Conservation (phyloP, 2,888 invertebrate species). For the Agrotis puta region DNA sequence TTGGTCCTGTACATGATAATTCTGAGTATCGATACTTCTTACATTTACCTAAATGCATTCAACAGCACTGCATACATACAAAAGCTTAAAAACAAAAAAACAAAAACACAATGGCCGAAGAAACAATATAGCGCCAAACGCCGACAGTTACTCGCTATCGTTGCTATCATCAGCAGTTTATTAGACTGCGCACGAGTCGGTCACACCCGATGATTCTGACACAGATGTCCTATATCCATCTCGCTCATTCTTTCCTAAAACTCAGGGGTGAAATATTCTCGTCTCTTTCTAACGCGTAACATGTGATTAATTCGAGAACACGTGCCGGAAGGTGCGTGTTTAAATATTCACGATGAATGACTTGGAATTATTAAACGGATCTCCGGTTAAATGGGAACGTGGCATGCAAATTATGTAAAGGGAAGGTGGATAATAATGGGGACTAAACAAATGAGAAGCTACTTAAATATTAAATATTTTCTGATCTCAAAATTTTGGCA, state of each 20-base stretch:
- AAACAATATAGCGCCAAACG: constrained; percentile 74
- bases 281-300: constrained; percentile 46
- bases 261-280: constrained; percentile 7
- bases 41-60: background rate
- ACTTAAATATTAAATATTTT: too few relatives aligned
- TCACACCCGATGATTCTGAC: constrained; percentile 77
- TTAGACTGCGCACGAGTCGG: constrained; percentile 80
- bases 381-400: constrained; percentile 56
- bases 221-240: constrained; percentile 70
- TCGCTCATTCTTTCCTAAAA: constrained; percentile 36
- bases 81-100: constrained; percentile 30
- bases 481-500: background rate
- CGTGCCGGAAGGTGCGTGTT: constrained; percentile 67
- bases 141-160: constrained; percentile 68
- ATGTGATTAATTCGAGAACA: constrained; percentile 64
- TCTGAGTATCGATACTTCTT: too few relatives aligned
- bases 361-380: constrained; percentile 66
- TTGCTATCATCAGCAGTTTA: constrained; percentile 73
- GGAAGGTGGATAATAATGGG: background rate
- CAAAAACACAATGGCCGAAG: constrained; percentile 59
- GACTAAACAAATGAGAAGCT: background rate
- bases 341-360: constrained; percentile 66
- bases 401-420: constrained; percentile 38
- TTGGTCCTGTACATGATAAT: too few relatives aligned
- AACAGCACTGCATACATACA: constrained; percentile 1